Conservation (phyloP, 2,797 vertebrate species). For the Oryzias sinensis region DNA sequence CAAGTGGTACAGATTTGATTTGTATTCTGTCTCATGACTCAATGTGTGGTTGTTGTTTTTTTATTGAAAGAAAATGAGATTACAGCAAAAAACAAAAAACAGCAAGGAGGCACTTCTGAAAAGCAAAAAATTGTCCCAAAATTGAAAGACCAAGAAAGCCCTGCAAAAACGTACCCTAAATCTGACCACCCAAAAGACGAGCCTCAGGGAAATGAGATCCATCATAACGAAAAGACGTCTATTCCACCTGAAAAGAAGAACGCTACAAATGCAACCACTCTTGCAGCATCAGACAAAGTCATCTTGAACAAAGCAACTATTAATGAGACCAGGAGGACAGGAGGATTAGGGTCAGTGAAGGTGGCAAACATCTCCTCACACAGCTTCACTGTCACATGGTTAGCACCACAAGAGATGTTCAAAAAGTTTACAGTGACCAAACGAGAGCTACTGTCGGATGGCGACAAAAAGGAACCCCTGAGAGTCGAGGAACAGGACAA, state of each 20-base stretch:
- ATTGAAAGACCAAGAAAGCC: slow-evolving; percentile 36
- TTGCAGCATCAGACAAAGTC: slow-evolving; percentile 16
- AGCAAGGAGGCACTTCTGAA: slow-evolving; percentile 13
- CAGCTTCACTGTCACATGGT: slow-evolving; percentile 83
- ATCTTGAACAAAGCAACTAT: slow-evolving; percentile 40
- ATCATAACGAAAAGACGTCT: slow-evolving; percentile 39
- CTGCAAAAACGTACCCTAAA: slow-evolving; percentile 42
- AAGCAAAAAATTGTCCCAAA: slow-evolving; percentile 36
- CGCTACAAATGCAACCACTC: slow-evolving; percentile 47
- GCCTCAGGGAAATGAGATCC: slow-evolving; percentile 62
- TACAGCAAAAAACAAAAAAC: slow-evolving; percentile 40
- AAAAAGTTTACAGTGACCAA: slow-evolving; percentile 83
- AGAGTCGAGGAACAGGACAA: slow-evolving; percentile 57
- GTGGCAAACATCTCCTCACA: slow-evolving; percentile 81
- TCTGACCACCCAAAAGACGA: slow-evolving; percentile 67
- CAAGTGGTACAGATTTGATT: background rate
- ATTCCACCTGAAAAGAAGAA: slow-evolving; percentile 39
- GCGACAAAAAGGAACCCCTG: slow-evolving; percentile 47
- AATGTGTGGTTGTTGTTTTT: no score
- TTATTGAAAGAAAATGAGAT: slow-evolving; percentile 37
- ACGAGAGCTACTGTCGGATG: slow-evolving; percentile 64
- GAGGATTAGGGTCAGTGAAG: slow-evolving; percentile 68
- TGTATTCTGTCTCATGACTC: background rate
- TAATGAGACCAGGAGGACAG: slow-evolving; percentile 39
- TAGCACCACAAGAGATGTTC: slow-evolving; percentile 80